phyloP scores from a whole-genome alignment of 2,888 invertebrate genomes.

The Choristoneura rosaceana region DNA sequence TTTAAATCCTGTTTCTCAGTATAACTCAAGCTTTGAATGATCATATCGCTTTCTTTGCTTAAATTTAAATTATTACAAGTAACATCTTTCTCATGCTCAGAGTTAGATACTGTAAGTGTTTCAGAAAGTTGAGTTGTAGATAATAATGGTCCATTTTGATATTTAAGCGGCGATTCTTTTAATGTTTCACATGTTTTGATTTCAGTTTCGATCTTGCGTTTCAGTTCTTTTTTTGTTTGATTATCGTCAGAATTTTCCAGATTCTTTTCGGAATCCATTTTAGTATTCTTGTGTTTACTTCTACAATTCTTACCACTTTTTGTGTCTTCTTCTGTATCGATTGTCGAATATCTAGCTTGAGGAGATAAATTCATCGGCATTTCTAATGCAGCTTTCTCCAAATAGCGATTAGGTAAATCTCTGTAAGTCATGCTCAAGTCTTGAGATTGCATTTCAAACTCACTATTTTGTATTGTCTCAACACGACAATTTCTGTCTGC shows the following conservation, averaged over 20 bases:
- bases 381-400: slow-evolving; percentile 24
- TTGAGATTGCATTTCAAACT: slow-evolving; percentile 14
- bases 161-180: background rate
- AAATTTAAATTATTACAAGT: background rate
- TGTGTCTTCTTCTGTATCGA: slow-evolving; percentile 26
- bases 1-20: background rate
- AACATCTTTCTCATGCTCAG: background rate
- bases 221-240: background rate
- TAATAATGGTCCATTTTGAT: background rate
- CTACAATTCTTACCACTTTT: slow-evolving; percentile 1
- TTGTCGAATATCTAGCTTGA: slow-evolving; percentile 27
- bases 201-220: background rate
- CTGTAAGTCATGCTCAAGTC: slow-evolving; percentile 12
- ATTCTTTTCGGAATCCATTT: slow-evolving; percentile 16
- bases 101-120: background rate
- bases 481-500: slow-evolving; percentile 4
- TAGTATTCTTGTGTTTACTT: background rate
- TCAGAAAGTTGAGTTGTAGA: slow-evolving; percentile 5
- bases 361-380: slow-evolving; percentile 42
- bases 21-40: background rate
- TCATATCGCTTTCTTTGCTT: background rate
- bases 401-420: slow-evolving; percentile 25
- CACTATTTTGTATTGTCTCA: slow-evolving; percentile 10
- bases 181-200: background rate
- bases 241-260: slow-evolving; percentile 1